phyloP scores from a whole-genome alignment of 2,888 invertebrate species.

The Dichetophora obliterata region DNA sequence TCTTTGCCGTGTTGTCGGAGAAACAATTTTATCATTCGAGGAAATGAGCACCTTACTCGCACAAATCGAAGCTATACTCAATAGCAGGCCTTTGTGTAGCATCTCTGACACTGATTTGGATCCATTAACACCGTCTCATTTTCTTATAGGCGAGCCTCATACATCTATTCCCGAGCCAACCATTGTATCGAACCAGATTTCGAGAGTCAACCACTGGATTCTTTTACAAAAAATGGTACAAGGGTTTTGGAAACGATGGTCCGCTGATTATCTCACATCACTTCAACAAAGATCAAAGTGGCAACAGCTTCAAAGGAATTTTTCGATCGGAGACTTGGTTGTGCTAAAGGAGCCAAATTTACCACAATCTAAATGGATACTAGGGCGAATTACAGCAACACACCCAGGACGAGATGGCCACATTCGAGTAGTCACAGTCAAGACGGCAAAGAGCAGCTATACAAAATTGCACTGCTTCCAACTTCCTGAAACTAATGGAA shows the following conservation, averaged over 20 bases:
- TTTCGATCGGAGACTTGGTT: constrained; percentile 34
- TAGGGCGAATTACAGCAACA: constrained; percentile 37
- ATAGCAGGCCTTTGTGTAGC: no score
- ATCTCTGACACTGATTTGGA: no score
- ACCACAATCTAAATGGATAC: constrained; percentile 42
- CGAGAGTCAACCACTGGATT: background rate
- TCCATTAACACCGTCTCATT: constrained; percentile 42
- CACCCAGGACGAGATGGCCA: background rate
- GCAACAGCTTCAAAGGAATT: constrained; percentile 31
- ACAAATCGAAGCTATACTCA: no score
- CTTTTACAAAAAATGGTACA: background rate
- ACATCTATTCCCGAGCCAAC: background rate
- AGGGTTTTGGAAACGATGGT: constrained; percentile 45
- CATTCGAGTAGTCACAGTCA: no score
- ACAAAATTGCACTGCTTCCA: no score
- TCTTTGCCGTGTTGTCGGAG: no score
- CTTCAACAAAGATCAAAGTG: no score
- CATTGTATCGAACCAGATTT: background rate
- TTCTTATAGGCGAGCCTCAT: constrained; percentile 38
- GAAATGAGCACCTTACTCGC: no score
- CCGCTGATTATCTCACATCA: no score
- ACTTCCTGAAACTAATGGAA: no score
- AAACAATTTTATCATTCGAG: no score
- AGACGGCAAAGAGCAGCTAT: background rate
- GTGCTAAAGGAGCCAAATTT: constrained; percentile 31